Evolutionary conservation across 2,888 invertebrate species (phyloP).

Genomic region (Aphrophora alni): DNA sequence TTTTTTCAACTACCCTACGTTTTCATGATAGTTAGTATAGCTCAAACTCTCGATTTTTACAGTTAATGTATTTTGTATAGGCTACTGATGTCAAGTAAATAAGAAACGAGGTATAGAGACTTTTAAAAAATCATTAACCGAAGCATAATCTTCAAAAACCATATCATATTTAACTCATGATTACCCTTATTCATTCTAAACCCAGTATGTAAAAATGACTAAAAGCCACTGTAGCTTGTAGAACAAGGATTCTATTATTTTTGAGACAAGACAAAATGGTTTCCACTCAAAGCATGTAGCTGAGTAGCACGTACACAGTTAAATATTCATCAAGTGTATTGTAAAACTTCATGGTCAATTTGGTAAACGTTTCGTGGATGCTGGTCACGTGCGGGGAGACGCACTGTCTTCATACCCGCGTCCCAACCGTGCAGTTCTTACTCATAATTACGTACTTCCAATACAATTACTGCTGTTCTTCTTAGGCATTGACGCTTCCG

Average conservation of each 20-base stretch:
- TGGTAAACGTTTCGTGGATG: neutral
- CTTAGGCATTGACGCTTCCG: neutral
- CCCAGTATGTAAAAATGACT: no score
- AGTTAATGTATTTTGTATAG: no score
- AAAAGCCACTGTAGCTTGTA: no score
- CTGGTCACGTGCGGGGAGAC: neutral
- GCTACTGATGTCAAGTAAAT: no score
- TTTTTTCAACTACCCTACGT: no score
- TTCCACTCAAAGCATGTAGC: neutral
- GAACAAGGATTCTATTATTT: neutral
- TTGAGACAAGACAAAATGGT: neutral
- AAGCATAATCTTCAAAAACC: no score
- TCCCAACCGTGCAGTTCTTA: neutral
- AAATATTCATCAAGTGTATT: conserved; percentile 6
- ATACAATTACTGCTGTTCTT: neutral
- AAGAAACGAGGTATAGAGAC: no score
- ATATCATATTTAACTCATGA: no score
- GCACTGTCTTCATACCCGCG: neutral
- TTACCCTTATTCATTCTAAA: no score
- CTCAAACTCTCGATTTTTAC: no score
- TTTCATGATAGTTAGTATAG: no score
- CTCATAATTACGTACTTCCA: neutral
- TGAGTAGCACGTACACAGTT: neutral
- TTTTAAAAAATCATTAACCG: no score
- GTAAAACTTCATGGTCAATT: conserved; percentile 9